Percentiles rank a stretch among this genome's conserved stretches.
Conservation (phyloP, 37 sponge, comb jelly and placozoan genomes). For the Oscarella lobularis region DNA sequence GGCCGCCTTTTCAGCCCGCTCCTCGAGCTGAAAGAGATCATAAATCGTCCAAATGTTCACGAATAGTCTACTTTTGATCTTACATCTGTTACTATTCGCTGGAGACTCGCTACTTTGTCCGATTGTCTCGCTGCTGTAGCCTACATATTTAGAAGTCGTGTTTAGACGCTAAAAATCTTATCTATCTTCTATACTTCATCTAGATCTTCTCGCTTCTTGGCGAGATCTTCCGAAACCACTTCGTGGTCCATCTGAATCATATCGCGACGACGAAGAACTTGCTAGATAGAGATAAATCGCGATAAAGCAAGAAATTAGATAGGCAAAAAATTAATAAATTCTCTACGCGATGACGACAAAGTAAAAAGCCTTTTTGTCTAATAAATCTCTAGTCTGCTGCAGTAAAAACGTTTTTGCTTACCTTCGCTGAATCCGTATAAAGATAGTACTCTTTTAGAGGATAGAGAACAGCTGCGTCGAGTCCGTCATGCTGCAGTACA, state of each 20-base stretch:
- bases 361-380: no score
- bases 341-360: no score
- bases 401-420: conserved; percentile 12
- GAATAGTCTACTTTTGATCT: no score
- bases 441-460: conserved; percentile 55
- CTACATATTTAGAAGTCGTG: background rate
- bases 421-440: conserved; percentile 38
- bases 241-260: background rate
- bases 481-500: conserved; percentile 19
- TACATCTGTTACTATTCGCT: background rate
- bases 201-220: background rate
- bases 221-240: background rate
- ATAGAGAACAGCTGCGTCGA: conserved; percentile 15
- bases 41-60: no score
- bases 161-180: background rate
- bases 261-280: background rate
- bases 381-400: no score
- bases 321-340: no score
- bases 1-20: conserved; percentile 29
- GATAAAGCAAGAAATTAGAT: no score
- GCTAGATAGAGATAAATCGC: background rate
- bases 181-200: no score
- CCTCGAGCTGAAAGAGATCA: conserved; percentile 15
- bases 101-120: background rate
- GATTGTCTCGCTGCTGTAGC: background rate